Base-by-base conservation (phyloP, 2,113 vertebrate genomes). In the Platanista minor region DNA sequence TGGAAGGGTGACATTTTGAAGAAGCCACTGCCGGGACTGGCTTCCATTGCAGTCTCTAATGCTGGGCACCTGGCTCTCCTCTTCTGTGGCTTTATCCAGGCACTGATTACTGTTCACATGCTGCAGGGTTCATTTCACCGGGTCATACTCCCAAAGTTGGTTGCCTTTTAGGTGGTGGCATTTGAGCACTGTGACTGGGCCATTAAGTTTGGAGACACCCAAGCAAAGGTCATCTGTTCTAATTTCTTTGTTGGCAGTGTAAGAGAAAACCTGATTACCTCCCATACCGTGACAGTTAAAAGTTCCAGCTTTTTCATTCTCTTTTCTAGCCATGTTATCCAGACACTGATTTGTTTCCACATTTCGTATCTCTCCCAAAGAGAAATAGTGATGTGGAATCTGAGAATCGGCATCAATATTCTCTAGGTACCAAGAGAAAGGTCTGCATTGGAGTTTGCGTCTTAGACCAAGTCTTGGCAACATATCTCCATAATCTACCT, bases 261-360 rank as follows among this genome's bases (percentile, higher is more conserved):
- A 99, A 49, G 99, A 99, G 98, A 99, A 99, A 93, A 99, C 99
- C 99, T 99, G 99, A 99, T 99, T 99, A 96, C 99, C 99, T 98
- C 99, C 99, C 99, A 99, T 99, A 98, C 99, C 99, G n/a, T 99
- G 99, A 97, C 99, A 99, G 98, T 99, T 99, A 98, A 99, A 99
- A 98, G 99, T 99, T 97, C 99, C 99, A 94, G 99, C 99, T 98
- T 99, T 99, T 98, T 99, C 99, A 36, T 99, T 99, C 98, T 99
- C 99, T 98, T 99, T 99, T 96, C 99, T 99, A 95, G 99, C 99
- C 99, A 99, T 99, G 98, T 99, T 99, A 98, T 99, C 99, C 98
- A 99, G 98, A 98, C 99, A 99, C 87, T 99, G 99, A 98, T 99
- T 99, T 85, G 99, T 99, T 98, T 99, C 99, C 97, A 99, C 99